phyloP scores from a whole-genome alignment of 2,113 vertebrate genomes.

The Cranoglanis bouderius region DNA sequence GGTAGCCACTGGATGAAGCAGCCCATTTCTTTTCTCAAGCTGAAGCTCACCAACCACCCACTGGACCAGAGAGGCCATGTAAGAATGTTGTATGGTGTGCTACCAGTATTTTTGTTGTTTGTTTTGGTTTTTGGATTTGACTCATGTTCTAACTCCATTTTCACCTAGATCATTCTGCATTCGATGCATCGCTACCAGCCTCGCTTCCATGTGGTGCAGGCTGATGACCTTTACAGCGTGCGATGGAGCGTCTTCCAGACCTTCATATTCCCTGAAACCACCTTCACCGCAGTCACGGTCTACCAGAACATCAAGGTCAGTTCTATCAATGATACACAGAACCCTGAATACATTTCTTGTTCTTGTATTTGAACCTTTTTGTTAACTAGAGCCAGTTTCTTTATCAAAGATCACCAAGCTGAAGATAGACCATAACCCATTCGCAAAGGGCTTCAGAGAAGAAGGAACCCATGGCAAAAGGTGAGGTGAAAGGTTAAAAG shows the following conservation, averaged over 20 bases:
- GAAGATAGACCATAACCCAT: conserved; percentile 91
- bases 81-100: conserved; percentile 46
- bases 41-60: conserved; percentile 91
- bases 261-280: conserved; percentile 87
- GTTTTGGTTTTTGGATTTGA: neutral
- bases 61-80: conserved; percentile 89
- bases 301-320: conserved; percentile 88
- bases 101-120: neutral
- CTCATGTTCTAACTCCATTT: neutral
- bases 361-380: neutral
- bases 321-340: neutral
- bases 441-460: conserved; percentile 90
- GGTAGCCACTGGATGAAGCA: conserved; percentile 95
- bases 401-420: conserved; percentile 84
- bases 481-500: conserved; percentile 60
- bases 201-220: conserved; percentile 85
- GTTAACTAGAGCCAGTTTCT: neutral
- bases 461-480: conserved; percentile 82
- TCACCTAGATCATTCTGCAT: conserved; percentile 77
- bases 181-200: conserved; percentile 85
- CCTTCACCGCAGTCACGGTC: conserved; percentile 88
- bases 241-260: conserved; percentile 86
- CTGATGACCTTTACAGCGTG: conserved; percentile 84
- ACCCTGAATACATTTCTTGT: neutral
- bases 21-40: conserved; percentile 84